Percentiles rank a stretch among this genome's conserved stretches.
Conservation (phyloP, 1,140 invertebrate genomes). For the Pseudomyrmex flavicornis region DNA sequence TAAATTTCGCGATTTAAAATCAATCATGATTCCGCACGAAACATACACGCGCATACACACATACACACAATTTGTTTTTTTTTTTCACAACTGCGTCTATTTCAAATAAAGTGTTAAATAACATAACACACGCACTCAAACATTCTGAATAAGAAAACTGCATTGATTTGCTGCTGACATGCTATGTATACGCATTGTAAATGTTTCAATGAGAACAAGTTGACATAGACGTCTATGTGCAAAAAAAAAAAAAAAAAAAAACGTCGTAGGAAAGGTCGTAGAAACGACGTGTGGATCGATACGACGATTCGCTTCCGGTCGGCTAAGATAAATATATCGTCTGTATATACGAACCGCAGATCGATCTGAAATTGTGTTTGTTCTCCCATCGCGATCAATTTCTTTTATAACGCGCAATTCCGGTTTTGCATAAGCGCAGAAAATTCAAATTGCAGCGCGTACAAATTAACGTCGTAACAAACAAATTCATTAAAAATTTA, state of each 20-base stretch:
- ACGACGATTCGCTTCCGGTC: conserved; percentile 26
- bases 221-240: conserved; percentile 38
- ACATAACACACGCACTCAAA: too few species aligned
- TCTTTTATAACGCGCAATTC: too few species aligned
- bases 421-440: too few species aligned
- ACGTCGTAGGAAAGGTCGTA: background rate
- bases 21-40: background rate
- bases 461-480: background rate
- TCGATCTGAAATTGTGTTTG: background rate
- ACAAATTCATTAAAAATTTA: background rate
- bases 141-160: too few species aligned
- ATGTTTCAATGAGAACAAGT: conserved; percentile 51
- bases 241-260: conserved; percentile 6
- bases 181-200: conserved; percentile 3
- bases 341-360: background rate
- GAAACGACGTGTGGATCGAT: conserved; percentile 35
- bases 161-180: background rate
- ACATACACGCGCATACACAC: too few species aligned
- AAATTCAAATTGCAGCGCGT: too few species aligned
- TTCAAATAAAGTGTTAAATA: too few species aligned
- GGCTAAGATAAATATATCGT: background rate
- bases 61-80: too few species aligned
- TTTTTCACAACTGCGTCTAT: too few species aligned
- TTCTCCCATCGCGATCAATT: too few species aligned
- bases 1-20: background rate